Percentiles rank a stretch among this genome's conserved stretches.
Evolutionary conservation across 1,140 invertebrate species (phyloP).

Genomic region (Popillia japonica): DNA sequence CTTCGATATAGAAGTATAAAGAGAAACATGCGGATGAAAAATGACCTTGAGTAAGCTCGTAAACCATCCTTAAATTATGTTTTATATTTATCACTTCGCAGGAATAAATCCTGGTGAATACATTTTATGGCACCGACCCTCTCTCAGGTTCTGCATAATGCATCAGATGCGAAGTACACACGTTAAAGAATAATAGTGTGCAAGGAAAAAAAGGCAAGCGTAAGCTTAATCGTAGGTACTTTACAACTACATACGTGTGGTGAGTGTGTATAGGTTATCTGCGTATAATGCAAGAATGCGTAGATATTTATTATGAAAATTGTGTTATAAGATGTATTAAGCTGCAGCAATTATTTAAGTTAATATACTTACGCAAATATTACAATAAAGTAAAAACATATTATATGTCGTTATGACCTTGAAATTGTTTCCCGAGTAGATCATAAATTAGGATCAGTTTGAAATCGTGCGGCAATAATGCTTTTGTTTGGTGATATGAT

Average conservation of each 20-base stretch:
- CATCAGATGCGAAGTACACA: background rate
- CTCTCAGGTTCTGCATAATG: slow-evolving; percentile 9
- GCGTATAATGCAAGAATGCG: background rate
- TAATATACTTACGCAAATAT: too few relatives aligned
- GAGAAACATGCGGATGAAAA: background rate
- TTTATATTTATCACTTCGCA: slow-evolving; percentile 10
- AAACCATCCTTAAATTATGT: slow-evolving; percentile 11
- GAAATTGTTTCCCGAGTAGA: too few relatives aligned
- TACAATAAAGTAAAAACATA: too few relatives aligned
- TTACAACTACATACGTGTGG: background rate
- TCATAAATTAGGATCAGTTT: too few relatives aligned
- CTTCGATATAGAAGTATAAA: background rate
- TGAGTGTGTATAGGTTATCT: background rate
- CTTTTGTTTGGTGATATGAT: too few relatives aligned
- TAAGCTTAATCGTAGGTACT: background rate
- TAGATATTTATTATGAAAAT: background rate
- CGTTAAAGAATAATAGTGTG: background rate
- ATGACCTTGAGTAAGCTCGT: background rate
- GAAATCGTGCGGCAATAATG: too few relatives aligned
- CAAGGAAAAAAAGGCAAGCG: background rate
- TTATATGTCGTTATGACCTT: too few relatives aligned
- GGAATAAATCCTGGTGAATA: slow-evolving; percentile 4
- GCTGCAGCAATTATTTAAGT: too few relatives aligned
- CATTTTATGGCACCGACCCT: slow-evolving; percentile 1
- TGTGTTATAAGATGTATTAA: background rate